Base-by-base conservation (phyloP, 1,140 invertebrate species). In the Drosophila nikananu region DNA sequence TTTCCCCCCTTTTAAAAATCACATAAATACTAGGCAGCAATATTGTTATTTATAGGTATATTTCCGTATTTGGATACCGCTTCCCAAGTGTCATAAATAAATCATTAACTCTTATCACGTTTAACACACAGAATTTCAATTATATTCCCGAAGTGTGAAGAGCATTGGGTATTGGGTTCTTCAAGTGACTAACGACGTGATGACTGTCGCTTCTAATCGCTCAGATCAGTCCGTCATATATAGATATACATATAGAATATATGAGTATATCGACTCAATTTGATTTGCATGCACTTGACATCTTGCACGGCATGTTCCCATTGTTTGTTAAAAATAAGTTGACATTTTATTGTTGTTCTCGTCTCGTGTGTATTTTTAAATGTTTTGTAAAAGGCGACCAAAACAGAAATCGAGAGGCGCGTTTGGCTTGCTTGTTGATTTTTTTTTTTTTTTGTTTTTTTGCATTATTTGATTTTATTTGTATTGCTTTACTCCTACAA, bases 241-340 rank as follows among this genome's bases (percentile, higher is more conserved):
- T 41, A 55, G 3, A n/a, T 37, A 55, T 17, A 23, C 32, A 27
- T n/a, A 55, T 17, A 3, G 12, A 7, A 37, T 39, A 37, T 52
- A 32, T 27, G 9, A 27, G 19, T 37, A 23, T 37, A 55, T 55
- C 32, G 32, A 57, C 15, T 57, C 39, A 27, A 74, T 74, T 62
- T 48, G 49, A 74, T 75, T 75, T 74, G 72, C 75, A 77, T 77
- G 75, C 75, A 77, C 74, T 77, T 77, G 63, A 59, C 77, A 55
- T 70, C 62, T 57, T 46, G 37, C 63, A 13, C 30, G 55, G 67
- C 67, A 73, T 73, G 68, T 76, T 68, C 67, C 67, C 61, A 81
- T 86, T 71, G 46, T 62, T 60, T 61, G 44, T 44, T 65, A 68
- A 75, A 64, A 82, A 72, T 74, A 87, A 76, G 63, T 82, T 75